Percentiles rank a stretch among this genome's conserved stretches.
Conservation (phyloP, 2,113 vertebrate species). For the Chunga burmeisteri region DNA sequence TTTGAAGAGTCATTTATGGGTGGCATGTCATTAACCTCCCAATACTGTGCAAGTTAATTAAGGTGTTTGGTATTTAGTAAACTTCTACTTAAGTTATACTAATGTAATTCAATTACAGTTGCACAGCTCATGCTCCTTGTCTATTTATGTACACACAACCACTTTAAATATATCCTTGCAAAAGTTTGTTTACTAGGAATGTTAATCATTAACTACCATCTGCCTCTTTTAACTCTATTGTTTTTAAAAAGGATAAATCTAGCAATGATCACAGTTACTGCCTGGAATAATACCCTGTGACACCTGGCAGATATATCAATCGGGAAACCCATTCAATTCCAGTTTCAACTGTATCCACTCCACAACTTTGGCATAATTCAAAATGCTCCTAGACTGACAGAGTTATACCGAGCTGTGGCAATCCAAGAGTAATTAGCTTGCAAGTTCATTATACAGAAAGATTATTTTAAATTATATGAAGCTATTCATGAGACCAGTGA, state of each 20-base stretch:
- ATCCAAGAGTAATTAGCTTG: constrained; percentile 17
- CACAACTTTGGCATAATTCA: neutral
- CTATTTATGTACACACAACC: constrained; percentile 37
- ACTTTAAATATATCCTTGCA: constrained; percentile 20
- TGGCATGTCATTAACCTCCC: constrained; percentile 14
- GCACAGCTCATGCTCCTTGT: constrained; percentile 7
- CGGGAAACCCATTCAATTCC: neutral
- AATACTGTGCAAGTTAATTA: constrained; percentile 22
- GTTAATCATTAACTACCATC: constrained; percentile 43
- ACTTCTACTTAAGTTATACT: constrained; percentile 42
- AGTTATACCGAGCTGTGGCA: neutral
- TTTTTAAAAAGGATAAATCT: neutral
- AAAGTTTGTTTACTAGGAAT: constrained; percentile 30
- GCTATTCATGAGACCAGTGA: neutral
- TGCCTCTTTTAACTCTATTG: constrained; percentile 4
- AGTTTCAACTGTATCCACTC: neutral
- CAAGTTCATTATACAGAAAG: constrained; percentile 8
- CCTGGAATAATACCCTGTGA: neutral
- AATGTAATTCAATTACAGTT: constrained; percentile 52
- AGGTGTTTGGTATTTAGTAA: constrained; percentile 39
- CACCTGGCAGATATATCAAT: neutral
- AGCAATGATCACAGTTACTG: neutral
- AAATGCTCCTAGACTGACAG: neutral
- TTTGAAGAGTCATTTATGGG: neutral
- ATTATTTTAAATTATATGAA: constrained; percentile 46